Conservation (phyloP, 2,888 invertebrate species). For the Plagiodera versicolora region DNA sequence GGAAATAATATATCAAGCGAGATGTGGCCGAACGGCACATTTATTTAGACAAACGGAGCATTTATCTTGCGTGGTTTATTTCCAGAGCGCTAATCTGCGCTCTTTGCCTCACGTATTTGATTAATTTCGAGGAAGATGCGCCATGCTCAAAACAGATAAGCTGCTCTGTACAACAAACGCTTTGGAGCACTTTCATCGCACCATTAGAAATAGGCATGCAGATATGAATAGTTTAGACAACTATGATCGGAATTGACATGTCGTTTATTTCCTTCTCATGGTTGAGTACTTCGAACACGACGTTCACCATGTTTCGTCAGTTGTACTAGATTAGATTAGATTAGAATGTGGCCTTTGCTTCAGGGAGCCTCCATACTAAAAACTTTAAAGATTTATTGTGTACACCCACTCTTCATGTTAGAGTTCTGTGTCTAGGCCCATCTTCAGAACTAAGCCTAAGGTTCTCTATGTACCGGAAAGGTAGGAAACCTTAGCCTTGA, state of each 20-base stretch:
- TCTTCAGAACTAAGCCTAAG: too few relatives aligned
- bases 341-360: too few relatives aligned
- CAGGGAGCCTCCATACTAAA: too few relatives aligned
- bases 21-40: slow-evolving; percentile 48
- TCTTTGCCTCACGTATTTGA: slow-evolving; percentile 40
- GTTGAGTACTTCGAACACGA: too few relatives aligned
- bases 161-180: slow-evolving; percentile 20
- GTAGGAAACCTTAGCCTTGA: too few relatives aligned
- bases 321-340: too few relatives aligned
- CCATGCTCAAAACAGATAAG: slow-evolving; percentile 24
- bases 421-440: too few relatives aligned
- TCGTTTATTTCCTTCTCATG: too few relatives aligned
- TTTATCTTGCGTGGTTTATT: slow-evolving; percentile 48
- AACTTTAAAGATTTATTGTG: too few relatives aligned
- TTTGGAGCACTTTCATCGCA: neutral
- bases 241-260: neutral
- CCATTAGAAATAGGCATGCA: slow-evolving; percentile 2
- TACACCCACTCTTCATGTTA: too few relatives aligned
- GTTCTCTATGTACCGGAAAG: too few relatives aligned
- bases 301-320: too few relatives aligned
- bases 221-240: neutral
- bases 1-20: slow-evolving; percentile 50
- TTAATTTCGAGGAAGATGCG: slow-evolving; percentile 29
- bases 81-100: slow-evolving; percentile 44
- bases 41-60: slow-evolving; percentile 50